phyloP scores from a whole-genome alignment of 2,797 vertebrate species.

The Cetoscarus ocellatus region DNA sequence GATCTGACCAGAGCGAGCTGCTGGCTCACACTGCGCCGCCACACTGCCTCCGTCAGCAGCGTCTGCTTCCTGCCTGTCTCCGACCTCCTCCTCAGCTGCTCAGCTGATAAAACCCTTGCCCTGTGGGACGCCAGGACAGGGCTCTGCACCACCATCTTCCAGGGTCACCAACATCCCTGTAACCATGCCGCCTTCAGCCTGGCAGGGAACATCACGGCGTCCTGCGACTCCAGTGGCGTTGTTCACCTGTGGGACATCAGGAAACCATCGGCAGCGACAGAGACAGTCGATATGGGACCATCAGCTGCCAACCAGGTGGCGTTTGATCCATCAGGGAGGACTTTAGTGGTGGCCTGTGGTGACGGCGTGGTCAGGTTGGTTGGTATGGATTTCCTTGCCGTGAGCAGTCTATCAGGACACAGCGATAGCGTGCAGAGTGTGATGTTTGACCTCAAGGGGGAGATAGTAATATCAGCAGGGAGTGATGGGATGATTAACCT shows the following conservation, averaged over 20 bases:
- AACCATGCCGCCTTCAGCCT: slow-evolving; percentile 83
- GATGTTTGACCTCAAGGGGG: slow-evolving; percentile 76
- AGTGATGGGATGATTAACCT: slow-evolving; percentile 62
- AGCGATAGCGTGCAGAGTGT: slow-evolving; percentile 78
- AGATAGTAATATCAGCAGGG: slow-evolving; percentile 82
- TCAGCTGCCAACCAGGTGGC: slow-evolving; percentile 85
- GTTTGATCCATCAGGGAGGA: slow-evolving; percentile 84
- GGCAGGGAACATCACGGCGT: slow-evolving; percentile 81
- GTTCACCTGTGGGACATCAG: slow-evolving; percentile 88
- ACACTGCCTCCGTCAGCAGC: slow-evolving; percentile 87
- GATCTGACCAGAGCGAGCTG: slow-evolving; percentile 88
- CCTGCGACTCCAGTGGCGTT: slow-evolving; percentile 83
- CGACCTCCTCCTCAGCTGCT: slow-evolving; percentile 74
- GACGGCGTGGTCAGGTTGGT: slow-evolving; percentile 83
- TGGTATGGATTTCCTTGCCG: slow-evolving; percentile 70
- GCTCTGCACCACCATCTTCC: slow-evolving; percentile 80
- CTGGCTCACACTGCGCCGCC: slow-evolving; percentile 82
- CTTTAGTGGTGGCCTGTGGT: slow-evolving; percentile 84
- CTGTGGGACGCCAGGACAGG: slow-evolving; percentile 82
- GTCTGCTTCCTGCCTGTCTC: slow-evolving; percentile 85
- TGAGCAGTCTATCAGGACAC: slow-evolving; percentile 78
- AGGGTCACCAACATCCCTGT: slow-evolving; percentile 86
- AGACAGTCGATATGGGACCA: slow-evolving; percentile 82
- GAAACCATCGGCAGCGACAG: slow-evolving; percentile 54
- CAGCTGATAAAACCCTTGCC: slow-evolving; percentile 44